Evolutionary conservation across 2,888 invertebrate genomes (phyloP).

Genomic region (Atrina japonica): DNA sequence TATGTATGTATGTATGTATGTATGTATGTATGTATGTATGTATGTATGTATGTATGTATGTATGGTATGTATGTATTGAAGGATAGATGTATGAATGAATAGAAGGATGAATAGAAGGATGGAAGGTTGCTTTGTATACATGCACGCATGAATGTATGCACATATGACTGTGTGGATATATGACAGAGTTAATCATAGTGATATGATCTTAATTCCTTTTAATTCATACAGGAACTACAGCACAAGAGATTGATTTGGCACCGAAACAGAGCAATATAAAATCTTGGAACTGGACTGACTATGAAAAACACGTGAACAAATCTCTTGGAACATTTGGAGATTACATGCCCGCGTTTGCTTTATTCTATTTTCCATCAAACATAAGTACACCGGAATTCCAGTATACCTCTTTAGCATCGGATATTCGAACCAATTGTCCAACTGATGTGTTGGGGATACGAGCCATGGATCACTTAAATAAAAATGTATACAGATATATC

Average conservation of each 20-base stretch:
- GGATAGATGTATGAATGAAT: too few relatives aligned
- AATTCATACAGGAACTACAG: constrained; percentile 67
- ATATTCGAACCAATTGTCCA: constrained; percentile 68
- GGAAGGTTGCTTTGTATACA: too few relatives aligned
- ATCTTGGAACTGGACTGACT: constrained; percentile 64
- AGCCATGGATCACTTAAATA: constrained; percentile 41
- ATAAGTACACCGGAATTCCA: constrained; percentile 59
- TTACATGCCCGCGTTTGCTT: constrained; percentile 47
- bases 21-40: too few relatives aligned
- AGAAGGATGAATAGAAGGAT: too few relatives aligned
- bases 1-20: too few relatives aligned
- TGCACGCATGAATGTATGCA: too few relatives aligned
- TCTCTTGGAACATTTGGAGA: constrained; percentile 64
- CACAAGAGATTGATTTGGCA: constrained; percentile 65
- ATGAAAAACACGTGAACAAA: constrained; percentile 60
- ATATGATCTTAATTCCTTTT: too few relatives aligned
- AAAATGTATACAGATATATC: constrained; percentile 64
- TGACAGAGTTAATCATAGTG: too few relatives aligned
- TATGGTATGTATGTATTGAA: too few relatives aligned
- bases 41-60: too few relatives aligned
- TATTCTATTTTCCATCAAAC: constrained; percentile 53
- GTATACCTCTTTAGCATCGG: constrained; percentile 67
- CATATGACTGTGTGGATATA: too few relatives aligned
- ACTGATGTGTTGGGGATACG: constrained; percentile 53
- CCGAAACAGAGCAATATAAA: constrained; percentile 57